Evolutionary conservation across 2,113 vertebrate species (phyloP), one percentile per base, ranked within the genome.

Genomic region (Carettochelys insculpta): DNA sequence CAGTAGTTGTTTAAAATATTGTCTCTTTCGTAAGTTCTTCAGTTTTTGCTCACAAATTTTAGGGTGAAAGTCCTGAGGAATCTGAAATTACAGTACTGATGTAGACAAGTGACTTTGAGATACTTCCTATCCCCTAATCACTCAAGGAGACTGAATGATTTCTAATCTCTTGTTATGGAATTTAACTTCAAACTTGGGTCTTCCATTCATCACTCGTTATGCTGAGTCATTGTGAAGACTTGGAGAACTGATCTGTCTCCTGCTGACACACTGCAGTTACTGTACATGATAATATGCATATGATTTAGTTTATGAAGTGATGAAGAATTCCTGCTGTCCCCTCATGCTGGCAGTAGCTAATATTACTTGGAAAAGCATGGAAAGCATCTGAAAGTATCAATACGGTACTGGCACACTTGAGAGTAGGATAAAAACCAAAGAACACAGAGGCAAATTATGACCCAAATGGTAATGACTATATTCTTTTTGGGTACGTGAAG

Each of bases 81-180:
- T 73, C 25, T 83, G 77, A 77, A 95, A 58, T 43, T 77, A 3
- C 34, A 17, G 48, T 88, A 31, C 29, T 91, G 82, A 50, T 82
- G 47, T 3, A 29, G 48, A 78, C 14, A 31, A 89, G 1, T 0
- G 3, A 61, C 94, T 91, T 17, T 24, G 41, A 41, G 19, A 20
- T 83, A 50, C 4, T 86, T 68, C 83, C 4, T 12, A 89, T 94
- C 88, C 11, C 94, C 71, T 25, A 52, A 31, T 12, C 6, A 3
- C 12, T 58, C 27, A 80, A 93, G 17, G 52, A 61, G 13, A 24
- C 9, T 61, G 8, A 12, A 80, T 7, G 3, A 41, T 5, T 56
- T 78, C 14, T n/a, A 53, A 54, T 5, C 51, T 20, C 16, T 20
- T 45, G 6, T 41, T 2, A 1, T 31, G 17, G 0, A 0, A 6